Conservation (phyloP, 2,113 vertebrate species). For the Tichodroma muraria region DNA sequence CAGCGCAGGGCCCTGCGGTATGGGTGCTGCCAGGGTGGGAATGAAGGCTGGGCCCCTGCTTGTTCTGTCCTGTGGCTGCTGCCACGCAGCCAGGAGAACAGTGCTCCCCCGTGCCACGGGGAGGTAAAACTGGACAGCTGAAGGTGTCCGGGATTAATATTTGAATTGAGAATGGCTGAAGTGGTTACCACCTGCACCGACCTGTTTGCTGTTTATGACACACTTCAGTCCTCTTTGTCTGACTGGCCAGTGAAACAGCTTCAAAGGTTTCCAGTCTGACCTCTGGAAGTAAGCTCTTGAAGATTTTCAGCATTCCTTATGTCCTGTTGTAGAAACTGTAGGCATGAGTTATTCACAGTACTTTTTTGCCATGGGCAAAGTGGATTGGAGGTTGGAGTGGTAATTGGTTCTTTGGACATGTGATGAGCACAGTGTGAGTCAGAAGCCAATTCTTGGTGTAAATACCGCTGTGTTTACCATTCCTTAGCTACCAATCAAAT, state of each 20-base stretch:
- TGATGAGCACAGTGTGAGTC: background rate
- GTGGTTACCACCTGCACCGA: fast-evolving
- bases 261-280: background rate
- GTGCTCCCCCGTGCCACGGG: fast-evolving
- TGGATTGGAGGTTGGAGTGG: background rate
- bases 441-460: background rate
- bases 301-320: background rate
- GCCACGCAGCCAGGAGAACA: fast-evolving
- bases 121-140: background rate
- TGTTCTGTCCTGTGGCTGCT: background rate
- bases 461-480: background rate
- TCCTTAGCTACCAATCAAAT: background rate
- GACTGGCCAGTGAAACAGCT: background rate
- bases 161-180: background rate
- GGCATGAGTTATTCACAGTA: background rate
- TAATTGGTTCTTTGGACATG: background rate
- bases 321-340: background rate
- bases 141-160: background rate
- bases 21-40: background rate
- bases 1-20: background rate
- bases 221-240: fast-evolving
- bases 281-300: background rate
- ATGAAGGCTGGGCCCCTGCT: background rate
- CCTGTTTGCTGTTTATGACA: fast-evolving
- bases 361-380: background rate